These are phyloP conservation scores for Brachycybe producta DNA, from an alignment of 2,888 invertebrate species.

Conservation along the genomic window DNA sequence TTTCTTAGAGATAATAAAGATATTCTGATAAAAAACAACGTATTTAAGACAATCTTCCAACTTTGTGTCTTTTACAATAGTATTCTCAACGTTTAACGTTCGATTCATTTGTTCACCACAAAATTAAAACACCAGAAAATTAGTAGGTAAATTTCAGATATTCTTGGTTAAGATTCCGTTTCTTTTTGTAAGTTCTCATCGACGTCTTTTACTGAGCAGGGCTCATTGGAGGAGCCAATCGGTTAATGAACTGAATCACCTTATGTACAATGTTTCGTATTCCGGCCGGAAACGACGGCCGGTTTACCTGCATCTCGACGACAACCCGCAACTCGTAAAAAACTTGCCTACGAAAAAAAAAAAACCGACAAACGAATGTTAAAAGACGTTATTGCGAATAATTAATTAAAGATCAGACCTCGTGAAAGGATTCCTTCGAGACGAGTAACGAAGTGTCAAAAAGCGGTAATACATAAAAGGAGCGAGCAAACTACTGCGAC, in stretches of 20 bases:
- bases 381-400: background rate
- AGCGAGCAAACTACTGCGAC: constrained; percentile 74
- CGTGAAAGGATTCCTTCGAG: constrained; percentile 90
- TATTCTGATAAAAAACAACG: too few relatives aligned
- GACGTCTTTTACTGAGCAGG: too few relatives aligned
- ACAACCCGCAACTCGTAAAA: constrained; percentile 72
- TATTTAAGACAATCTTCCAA: too few relatives aligned
- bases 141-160: too few relatives aligned
- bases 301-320: constrained; percentile 52
- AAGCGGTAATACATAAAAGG: constrained; percentile 97
- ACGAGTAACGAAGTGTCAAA: constrained; percentile 77
- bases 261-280: constrained; percentile 46
- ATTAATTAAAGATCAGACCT: constrained; percentile 43
- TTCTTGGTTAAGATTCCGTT: too few relatives aligned
- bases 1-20: too few relatives aligned
- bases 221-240: constrained; percentile 60
- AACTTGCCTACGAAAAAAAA: constrained; percentile 40
- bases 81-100: too few relatives aligned
- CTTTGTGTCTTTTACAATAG: too few relatives aligned
- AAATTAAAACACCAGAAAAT: too few relatives aligned
- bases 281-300: constrained; percentile 53
- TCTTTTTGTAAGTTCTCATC: too few relatives aligned
- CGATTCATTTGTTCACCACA: too few relatives aligned
- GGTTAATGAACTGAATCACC: constrained; percentile 55
- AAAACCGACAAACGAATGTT: constrained; percentile 2